Evolutionary conservation across 1,140 invertebrate genomes (phyloP).

Genomic region (Euura saliciscinereae): DNA sequence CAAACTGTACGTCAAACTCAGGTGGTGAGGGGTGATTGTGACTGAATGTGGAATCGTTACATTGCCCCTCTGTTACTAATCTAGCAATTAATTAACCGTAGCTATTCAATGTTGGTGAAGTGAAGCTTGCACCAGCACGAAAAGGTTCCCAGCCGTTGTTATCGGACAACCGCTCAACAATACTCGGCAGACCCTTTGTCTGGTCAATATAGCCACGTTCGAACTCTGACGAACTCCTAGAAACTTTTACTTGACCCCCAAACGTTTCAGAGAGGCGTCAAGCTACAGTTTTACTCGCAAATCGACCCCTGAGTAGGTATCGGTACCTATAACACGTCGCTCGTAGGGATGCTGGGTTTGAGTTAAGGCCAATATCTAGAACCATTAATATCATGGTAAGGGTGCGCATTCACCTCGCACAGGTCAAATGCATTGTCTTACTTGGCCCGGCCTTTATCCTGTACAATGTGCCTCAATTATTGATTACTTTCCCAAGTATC

Average conservation of each 20-base stretch:
- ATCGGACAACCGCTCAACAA: no score
- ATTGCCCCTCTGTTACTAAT: neutral
- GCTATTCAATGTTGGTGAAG: neutral
- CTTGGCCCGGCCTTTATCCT: neutral
- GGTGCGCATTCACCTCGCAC: neutral
- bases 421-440: conserved; percentile 1
- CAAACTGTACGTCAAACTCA: no score
- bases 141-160: no score
- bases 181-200: no score
- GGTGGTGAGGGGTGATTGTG: no score
- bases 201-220: no score
- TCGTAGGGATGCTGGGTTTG: neutral
- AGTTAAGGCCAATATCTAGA: neutral
- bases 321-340: neutral
- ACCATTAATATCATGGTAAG: neutral
- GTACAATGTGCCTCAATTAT: neutral
- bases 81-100: neutral
- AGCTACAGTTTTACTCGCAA: neutral
- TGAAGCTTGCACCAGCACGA: neutral
- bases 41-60: no score
- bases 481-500: neutral
- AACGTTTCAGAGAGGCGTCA: no score
- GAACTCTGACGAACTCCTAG: neutral
- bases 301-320: neutral
- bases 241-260: neutral